These are phyloP conservation scores for Centropus unirufus DNA, from an alignment of 2,113 vertebrate species.

Conservation along the genomic window DNA sequence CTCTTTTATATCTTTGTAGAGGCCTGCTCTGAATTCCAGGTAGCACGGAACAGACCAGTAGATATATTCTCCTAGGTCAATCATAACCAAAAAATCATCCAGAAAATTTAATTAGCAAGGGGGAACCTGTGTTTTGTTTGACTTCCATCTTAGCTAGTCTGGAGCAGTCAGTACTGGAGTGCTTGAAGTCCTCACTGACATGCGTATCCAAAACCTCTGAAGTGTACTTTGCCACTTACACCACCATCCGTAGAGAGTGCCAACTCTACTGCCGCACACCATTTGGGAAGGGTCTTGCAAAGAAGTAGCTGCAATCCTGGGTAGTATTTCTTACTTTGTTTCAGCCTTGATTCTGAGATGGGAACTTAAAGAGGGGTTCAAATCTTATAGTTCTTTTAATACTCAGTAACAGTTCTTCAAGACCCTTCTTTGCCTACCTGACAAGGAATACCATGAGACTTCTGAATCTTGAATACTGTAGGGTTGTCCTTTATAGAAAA, in stretches of 20 bases:
- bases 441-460: neutral
- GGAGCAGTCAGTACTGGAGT: neutral
- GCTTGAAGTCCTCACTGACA: neutral
- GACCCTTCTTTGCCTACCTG: neutral
- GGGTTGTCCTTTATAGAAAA: neutral
- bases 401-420: neutral
- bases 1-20: neutral
- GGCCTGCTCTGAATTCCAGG: neutral
- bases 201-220: fast-evolving
- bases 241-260: fast-evolving
- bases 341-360: neutral
- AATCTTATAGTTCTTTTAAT: neutral
- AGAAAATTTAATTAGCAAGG: neutral
- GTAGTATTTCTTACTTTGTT: neutral
- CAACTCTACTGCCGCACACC: neutral
- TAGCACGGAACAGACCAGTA: neutral
- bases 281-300: neutral
- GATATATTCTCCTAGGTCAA: neutral
- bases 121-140: neutral
- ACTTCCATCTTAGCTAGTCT: neutral
- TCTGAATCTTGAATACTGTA: neutral
- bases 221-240: neutral
- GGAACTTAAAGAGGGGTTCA: neutral
- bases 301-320: fast-evolving
- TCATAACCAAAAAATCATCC: neutral